These are phyloP conservation scores for Heterotis niloticus DNA, from an alignment of 2,113 vertebrate species.

Conservation along the genomic window DNA sequence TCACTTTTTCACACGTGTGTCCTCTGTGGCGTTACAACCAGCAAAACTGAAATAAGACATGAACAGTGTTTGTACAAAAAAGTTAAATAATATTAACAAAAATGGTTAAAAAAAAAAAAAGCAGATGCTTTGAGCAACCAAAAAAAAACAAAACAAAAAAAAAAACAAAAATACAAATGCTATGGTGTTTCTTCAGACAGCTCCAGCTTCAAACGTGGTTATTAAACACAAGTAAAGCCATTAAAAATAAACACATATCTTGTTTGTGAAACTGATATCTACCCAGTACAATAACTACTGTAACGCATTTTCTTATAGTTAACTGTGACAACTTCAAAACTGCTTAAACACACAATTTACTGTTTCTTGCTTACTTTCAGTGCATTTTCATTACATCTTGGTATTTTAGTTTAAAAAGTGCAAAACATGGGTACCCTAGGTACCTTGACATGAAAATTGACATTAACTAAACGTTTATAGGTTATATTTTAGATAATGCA, in stretches of 20 bases:
- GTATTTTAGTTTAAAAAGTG: background rate
- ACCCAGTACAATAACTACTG: background rate
- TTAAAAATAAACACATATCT: slow-evolving; percentile 8
- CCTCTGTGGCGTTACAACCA: too few relatives aligned
- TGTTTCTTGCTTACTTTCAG: background rate
- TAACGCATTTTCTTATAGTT: background rate
- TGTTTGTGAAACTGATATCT: background rate
- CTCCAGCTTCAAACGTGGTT: background rate
- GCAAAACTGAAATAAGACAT: too few relatives aligned
- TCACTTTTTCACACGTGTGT: too few relatives aligned
- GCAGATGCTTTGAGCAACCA: too few relatives aligned
- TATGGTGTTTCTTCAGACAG: background rate
- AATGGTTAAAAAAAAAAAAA: too few relatives aligned
- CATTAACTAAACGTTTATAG: background rate
- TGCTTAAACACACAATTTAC: background rate
- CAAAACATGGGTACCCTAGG: background rate
- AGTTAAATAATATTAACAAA: too few relatives aligned
- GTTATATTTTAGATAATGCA: too few relatives aligned
- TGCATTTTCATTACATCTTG: background rate
- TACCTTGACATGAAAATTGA: background rate
- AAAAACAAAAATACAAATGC: too few relatives aligned
- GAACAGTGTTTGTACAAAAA: too few relatives aligned
- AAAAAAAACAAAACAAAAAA: too few relatives aligned
- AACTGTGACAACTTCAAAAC: background rate
- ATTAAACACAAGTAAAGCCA: background rate